These are phyloP conservation scores for Ophioninae sp. DNA, from an alignment of 2,888 invertebrate genomes.

Conservation along the genomic window DNA sequence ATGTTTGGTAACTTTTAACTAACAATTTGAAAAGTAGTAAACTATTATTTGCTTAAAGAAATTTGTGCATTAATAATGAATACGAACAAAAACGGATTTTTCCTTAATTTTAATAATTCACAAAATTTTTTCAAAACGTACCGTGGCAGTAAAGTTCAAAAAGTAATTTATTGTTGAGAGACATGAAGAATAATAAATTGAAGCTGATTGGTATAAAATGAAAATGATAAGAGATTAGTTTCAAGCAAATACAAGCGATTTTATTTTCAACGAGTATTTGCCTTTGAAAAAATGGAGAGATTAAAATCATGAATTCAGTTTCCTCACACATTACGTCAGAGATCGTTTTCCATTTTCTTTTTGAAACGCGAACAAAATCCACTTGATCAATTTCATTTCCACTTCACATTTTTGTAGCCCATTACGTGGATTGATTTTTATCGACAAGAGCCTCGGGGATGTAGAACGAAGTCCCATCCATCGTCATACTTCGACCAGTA, in stretches of 20 bases:
- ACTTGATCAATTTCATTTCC: background rate
- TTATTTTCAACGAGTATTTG: too few species aligned
- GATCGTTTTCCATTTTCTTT: background rate
- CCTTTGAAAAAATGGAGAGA: too few species aligned
- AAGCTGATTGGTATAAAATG: too few species aligned
- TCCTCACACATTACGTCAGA: background rate
- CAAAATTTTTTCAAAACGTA: background rate
- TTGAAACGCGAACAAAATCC: conserved; percentile 9
- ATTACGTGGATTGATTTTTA: conserved; percentile 40
- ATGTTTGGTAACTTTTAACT: background rate
- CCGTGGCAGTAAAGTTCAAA: too few species aligned
- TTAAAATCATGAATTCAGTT: background rate
- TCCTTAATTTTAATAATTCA: background rate
- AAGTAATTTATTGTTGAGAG: too few species aligned
- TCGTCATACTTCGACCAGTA: conserved; percentile 18
- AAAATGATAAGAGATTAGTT: too few species aligned
- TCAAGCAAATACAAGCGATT: too few species aligned
- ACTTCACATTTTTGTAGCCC: conserved; percentile 3
- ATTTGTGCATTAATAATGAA: background rate
- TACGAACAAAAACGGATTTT: background rate
- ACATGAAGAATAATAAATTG: too few species aligned
- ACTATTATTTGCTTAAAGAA: background rate
- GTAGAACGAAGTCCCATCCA: conserved; percentile 10
- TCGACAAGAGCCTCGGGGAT: conserved; percentile 20
- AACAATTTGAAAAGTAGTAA: background rate